Base-by-base conservation (phyloP, 2,888 invertebrate species). In the Thyatira batis region DNA sequence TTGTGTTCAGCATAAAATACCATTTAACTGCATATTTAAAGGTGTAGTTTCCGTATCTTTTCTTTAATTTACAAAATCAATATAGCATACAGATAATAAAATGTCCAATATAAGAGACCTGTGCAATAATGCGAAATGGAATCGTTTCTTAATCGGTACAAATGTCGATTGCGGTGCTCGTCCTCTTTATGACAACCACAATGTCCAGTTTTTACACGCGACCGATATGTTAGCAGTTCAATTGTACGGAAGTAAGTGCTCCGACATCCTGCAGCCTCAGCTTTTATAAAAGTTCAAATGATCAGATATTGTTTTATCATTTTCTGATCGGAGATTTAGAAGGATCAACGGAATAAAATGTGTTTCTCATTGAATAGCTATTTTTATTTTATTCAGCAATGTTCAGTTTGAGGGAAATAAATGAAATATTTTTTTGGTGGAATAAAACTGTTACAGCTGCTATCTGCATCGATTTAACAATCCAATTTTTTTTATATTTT, bases 191-290 rank as follows among this genome's bases (percentile, higher is more conserved):
- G 69, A 71, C 60, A 55, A 64, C 65, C 67, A 76, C 75, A 75
- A 79, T 76, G 81, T 77, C 80, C 80, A 77, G 76, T 81, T 83
- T 82, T 81, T 82, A 76, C 69, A 66, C 67, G 57, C 63, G 66
- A 64, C 57, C 78, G 68, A 82, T 86, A 84, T 73, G 77, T 87
- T 84, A 76, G 72, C 69, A 57, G 80, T 78, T 81, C 85, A 87
- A 88, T 89, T 85, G 87, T 79, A 77, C 69, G 86, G 84, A 87
- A 89, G 76, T 76, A 82, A 85, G 78, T 73, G 73, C 74, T 80
- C 62, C 67, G 70, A 69, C 78, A 74, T 76, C 71, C 67, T 65
- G 57, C 62, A 65, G 67, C 69, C 72, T 71, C 74, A 68, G 67
- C 69, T 58, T 70, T 67, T 60, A 65, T 67, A 11, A 6, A 46